These are phyloP conservation scores for Peromyscus californicus DNA, from an alignment of 2,113 vertebrate species.

Conservation along the genomic window DNA sequence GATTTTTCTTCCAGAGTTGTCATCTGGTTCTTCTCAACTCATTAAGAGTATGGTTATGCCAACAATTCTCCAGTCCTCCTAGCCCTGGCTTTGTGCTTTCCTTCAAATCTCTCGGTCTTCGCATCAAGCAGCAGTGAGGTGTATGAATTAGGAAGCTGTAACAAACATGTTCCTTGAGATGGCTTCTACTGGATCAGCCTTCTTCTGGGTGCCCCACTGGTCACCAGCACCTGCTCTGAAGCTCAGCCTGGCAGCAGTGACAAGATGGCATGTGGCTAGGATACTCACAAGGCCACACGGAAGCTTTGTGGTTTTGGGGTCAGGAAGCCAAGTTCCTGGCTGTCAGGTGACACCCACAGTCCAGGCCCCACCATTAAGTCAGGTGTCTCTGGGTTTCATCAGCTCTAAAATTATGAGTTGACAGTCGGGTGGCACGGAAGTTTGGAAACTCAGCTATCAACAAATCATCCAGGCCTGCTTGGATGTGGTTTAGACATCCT, in stretches of 20 bases:
- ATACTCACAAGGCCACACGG: neutral
- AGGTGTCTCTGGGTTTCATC: constrained; percentile 45
- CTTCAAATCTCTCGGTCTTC: neutral
- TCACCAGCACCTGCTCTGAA: neutral
- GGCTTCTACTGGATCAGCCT: neutral
- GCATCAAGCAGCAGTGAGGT: no score
- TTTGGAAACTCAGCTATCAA: constrained; percentile 61
- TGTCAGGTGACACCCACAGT: constrained; percentile 56
- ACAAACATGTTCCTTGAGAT: neutral
- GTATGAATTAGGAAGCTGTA: neutral
- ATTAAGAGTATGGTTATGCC: neutral
- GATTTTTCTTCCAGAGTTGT: neutral
- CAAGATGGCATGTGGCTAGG: neutral
- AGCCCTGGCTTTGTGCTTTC: neutral
- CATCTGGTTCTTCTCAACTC: neutral
- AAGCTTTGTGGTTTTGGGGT: constrained; percentile 74
- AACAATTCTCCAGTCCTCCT: neutral
- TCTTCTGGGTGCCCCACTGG: neutral
- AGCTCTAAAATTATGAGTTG: constrained; percentile 75
- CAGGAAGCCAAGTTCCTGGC: constrained; percentile 73
- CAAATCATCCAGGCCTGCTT: constrained; percentile 49
- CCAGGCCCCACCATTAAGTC: neutral
- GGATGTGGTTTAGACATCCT: constrained; percentile 81
- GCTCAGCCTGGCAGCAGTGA: neutral
- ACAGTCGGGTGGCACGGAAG: constrained; percentile 72